A percentile compares a stretch with the other conserved stretches of the same genome.
These are phyloP conservation scores for Pammene aurita DNA, from an alignment of 2,888 invertebrate species.

Conservation along the genomic window DNA sequence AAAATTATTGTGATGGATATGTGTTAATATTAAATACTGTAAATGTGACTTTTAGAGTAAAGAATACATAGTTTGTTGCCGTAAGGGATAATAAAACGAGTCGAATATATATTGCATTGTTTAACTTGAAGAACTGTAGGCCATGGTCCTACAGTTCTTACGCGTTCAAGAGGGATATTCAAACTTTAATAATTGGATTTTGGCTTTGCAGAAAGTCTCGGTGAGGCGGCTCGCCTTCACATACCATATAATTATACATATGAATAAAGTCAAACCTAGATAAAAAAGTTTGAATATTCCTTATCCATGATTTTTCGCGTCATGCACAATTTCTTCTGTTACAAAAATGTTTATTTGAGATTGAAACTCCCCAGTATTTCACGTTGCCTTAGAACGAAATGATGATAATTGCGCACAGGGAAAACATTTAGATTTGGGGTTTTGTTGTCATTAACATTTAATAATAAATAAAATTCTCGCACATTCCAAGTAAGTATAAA, in stretches of 20 bases:
- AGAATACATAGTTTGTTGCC: constrained; percentile 23
- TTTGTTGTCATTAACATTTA: neutral
- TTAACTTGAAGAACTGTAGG: constrained; percentile 1
- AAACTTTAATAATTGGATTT: neutral
- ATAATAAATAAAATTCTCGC: neutral
- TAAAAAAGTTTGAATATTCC: too few species aligned
- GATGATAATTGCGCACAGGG: constrained; percentile 10
- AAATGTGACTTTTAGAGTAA: constrained; percentile 57
- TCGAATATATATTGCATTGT: constrained; percentile 14
- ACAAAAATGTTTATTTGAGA: too few species aligned
- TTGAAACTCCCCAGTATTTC: neutral
- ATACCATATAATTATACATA: too few species aligned
- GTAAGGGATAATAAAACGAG: constrained; percentile 20
- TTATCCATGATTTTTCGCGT: too few species aligned
- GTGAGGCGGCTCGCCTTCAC: too few species aligned
- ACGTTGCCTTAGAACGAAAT: neutral
- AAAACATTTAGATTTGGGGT: neutral
- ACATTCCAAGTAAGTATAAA: neutral
- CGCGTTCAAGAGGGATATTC: neutral
- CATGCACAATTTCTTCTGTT: too few species aligned
- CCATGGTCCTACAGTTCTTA: too few species aligned
- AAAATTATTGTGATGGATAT: constrained; percentile 82
- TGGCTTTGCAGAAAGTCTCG: too few species aligned
- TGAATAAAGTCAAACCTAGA: too few species aligned
- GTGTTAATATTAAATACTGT: constrained; percentile 71